These are phyloP conservation scores for Nezara viridula DNA, from an alignment of 2,888 invertebrate genomes.

Conservation along the genomic window DNA sequence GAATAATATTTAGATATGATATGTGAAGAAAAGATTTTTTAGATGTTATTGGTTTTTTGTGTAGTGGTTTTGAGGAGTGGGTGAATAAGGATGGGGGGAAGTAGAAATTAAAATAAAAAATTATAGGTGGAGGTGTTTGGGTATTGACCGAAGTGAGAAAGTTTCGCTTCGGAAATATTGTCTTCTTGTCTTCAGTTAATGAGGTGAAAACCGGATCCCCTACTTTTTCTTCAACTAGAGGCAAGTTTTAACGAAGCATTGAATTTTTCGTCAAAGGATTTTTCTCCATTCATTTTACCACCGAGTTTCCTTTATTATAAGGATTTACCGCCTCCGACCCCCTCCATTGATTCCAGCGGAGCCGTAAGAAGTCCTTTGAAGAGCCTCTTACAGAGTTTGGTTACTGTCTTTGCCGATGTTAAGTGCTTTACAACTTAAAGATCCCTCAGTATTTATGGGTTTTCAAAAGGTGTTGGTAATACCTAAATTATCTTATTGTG, in stretches of 20 bases:
- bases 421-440: slow-evolving; percentile 17
- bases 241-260: slow-evolving; percentile 42
- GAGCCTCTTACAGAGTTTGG: slow-evolving; percentile 33
- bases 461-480: slow-evolving; percentile 8
- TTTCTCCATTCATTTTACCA: neutral
- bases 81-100: no score
- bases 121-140: no score
- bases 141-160: no score
- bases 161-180: slow-evolving; percentile 39
- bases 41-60: no score
- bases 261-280: slow-evolving; percentile 48
- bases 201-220: slow-evolving; percentile 48
- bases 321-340: slow-evolving; percentile 17
- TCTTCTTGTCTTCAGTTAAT: slow-evolving; percentile 49
- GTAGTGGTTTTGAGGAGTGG: no score
- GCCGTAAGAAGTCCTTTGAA: slow-evolving; percentile 28
- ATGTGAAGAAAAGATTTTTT: no score
- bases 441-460: neutral
- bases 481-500: neutral
- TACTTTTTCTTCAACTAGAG: slow-evolving; percentile 14
- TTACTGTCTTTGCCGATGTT: slow-evolving; percentile 7
- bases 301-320: slow-evolving; percentile 35
- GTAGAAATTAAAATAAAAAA: no score
- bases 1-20: no score
- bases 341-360: slow-evolving; percentile 8